These are phyloP conservation scores for Montipora capitata DNA, from an alignment of 92 coral and sea anemone species.

Conservation along the genomic window DNA sequence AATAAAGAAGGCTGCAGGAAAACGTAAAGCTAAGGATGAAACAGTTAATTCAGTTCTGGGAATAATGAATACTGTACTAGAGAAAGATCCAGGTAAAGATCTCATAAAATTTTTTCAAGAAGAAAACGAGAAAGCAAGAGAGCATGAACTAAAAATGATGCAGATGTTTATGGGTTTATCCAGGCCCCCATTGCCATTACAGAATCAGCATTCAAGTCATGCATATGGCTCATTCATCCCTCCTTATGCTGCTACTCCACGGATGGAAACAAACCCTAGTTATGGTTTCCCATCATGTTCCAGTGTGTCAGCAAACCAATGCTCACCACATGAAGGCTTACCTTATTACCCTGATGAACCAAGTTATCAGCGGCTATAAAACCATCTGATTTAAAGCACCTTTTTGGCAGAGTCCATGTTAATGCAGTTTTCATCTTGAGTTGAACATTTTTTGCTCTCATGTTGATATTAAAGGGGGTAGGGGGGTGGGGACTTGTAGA, in stretches of 20 bases:
- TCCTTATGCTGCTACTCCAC: too few species aligned
- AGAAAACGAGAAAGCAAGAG: conserved; percentile 60
- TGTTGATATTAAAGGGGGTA: conserved; percentile 56
- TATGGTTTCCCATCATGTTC: conserved; percentile 64
- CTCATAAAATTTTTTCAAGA: conserved; percentile 57
- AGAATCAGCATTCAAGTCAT: conserved; percentile 47
- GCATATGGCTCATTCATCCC: conserved; percentile 53
- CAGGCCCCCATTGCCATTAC: conserved; percentile 58
- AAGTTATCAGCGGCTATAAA: conserved; percentile 33
- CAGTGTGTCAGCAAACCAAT: conserved; percentile 36
- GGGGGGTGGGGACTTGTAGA: conserved; percentile 60
- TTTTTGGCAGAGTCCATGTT: conserved; percentile 37
- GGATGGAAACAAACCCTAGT: conserved; percentile 19
- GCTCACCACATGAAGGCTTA: conserved; percentile 35
- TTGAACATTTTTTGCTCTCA: conserved; percentile 50
- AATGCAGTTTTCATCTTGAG: conserved; percentile 36
- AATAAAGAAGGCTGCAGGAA: conserved; percentile 63
- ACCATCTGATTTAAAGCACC: conserved; percentile 49
- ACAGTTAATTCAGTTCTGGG: conserved; percentile 57
- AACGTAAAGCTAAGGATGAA: conserved; percentile 61
- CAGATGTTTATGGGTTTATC: conserved; percentile 62
- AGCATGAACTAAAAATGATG: conserved; percentile 64
- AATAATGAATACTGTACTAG: conserved; percentile 54
- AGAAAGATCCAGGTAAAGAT: conserved; percentile 64
- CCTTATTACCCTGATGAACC: conserved; percentile 56